These are phyloP conservation scores for Gymnocheta viridis DNA, from an alignment of 2,888 invertebrate genomes.

Conservation along the genomic window DNA sequence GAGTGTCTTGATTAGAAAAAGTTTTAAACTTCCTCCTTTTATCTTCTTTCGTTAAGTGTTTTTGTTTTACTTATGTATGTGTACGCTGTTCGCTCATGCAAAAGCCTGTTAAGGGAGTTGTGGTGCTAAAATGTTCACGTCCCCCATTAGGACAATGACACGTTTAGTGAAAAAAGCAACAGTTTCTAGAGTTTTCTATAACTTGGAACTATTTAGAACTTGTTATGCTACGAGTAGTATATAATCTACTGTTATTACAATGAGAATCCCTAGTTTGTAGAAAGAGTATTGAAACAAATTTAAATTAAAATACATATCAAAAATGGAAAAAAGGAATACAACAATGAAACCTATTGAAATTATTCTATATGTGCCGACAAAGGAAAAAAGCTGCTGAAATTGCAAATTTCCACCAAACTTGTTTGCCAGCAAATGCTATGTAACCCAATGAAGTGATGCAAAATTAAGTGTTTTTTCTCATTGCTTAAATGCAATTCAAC, in stretches of 20 bases:
- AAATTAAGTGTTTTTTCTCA: background rate
- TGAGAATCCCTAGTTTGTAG: slow-evolving; percentile 17
- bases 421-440: background rate
- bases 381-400: slow-evolving; percentile 35
- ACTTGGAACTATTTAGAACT: background rate
- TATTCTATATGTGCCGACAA: slow-evolving; percentile 34
- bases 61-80: background rate
- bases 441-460: background rate
- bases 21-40: slow-evolving; percentile 44
- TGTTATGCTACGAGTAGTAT: slow-evolving; percentile 18
- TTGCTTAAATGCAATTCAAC: background rate
- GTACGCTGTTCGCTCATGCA: background rate
- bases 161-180: slow-evolving; percentile 48
- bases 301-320: slow-evolving; percentile 40
- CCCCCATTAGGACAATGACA: slow-evolving; percentile 66
- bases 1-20: slow-evolving; percentile 57
- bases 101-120: slow-evolving; percentile 21
- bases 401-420: slow-evolving; percentile 27
- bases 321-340: background rate
- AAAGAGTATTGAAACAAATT: slow-evolving; percentile 36
- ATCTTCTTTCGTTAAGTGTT: slow-evolving; percentile 39
- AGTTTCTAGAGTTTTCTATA: slow-evolving; percentile 39
- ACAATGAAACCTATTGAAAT: slow-evolving; percentile 56
- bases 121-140: slow-evolving; percentile 61
- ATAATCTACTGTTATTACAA: background rate